Percentiles rank a stretch among this genome's conserved stretches.
These are phyloP conservation scores for Halcyon leucocephala DNA, from an alignment of 2,797 vertebrate genomes.

Conservation along the genomic window DNA sequence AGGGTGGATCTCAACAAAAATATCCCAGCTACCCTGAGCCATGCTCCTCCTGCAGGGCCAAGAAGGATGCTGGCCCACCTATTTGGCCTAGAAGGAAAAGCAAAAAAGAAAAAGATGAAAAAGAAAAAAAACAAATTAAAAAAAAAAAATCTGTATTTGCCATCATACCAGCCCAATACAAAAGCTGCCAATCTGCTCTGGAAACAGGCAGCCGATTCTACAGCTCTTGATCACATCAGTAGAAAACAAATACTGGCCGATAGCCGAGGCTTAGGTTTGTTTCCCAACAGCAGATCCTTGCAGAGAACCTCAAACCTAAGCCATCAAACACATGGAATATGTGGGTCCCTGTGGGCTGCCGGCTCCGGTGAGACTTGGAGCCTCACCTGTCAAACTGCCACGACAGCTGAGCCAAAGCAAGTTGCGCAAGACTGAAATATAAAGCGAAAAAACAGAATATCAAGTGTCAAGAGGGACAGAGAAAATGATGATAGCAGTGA, in stretches of 20 bases:
- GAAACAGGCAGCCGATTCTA: background rate
- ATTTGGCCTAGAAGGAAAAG: background rate
- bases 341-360: background rate
- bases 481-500: background rate
- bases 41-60: background rate
- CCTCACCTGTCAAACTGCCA: background rate
- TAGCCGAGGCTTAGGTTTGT: background rate
- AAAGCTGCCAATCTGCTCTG: slow-evolving; percentile 21
- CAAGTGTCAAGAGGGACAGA: background rate
- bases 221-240: background rate
- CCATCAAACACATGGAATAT: background rate
- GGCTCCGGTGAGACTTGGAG: rapidly evolving
- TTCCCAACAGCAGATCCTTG: background rate
- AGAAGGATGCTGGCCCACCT: background rate
- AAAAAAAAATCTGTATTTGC: background rate
- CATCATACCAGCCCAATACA: background rate
- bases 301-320: background rate
- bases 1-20: background rate
- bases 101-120: background rate
- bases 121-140: background rate
- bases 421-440: rapidly evolving
- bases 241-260: background rate
- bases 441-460: background rate
- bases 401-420: background rate
- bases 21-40: background rate